A percentile compares a stretch with the other conserved stretches of the same genome.
phyloP scores from a whole-genome alignment of 2,797 vertebrate species.

The Stomatorhinus walkeri region DNA sequence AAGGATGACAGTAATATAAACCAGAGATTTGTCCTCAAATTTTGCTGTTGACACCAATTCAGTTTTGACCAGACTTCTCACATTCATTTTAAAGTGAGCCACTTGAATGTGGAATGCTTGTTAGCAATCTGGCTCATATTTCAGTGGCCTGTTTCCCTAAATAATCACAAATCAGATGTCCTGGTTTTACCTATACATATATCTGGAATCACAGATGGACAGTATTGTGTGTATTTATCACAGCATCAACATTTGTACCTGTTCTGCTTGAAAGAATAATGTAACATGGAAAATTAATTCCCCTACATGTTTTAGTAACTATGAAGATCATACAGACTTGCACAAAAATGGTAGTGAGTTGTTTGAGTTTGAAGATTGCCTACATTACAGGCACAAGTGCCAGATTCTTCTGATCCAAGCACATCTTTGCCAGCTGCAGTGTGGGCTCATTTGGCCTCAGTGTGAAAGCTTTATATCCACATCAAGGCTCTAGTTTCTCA shows the following conservation, averaged over 20 bases:
- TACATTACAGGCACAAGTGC: background rate
- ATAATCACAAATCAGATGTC: background rate
- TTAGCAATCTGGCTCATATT: background rate
- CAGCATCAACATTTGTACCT: background rate
- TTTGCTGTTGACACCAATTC: background rate
- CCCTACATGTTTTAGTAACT: background rate
- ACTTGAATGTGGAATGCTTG: background rate
- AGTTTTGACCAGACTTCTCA: background rate
- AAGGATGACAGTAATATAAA: background rate
- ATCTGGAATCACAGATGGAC: background rate
- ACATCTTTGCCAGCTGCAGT: background rate
- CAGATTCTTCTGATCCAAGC: background rate
- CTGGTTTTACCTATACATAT: background rate
- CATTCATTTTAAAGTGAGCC: background rate
- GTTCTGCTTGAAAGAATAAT: background rate
- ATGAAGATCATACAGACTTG: background rate
- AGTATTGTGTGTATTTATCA: background rate
- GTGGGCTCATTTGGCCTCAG: background rate
- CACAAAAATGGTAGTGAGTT: background rate
- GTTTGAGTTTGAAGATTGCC: background rate
- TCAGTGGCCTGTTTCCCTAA: background rate
- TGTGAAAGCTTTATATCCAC: background rate
- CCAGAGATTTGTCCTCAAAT: background rate
- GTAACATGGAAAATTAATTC: background rate
- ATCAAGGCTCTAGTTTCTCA: slow-evolving; percentile 1